phyloP scores from a whole-genome alignment of 1,140 invertebrate genomes.

The Triops longicaudatus region DNA sequence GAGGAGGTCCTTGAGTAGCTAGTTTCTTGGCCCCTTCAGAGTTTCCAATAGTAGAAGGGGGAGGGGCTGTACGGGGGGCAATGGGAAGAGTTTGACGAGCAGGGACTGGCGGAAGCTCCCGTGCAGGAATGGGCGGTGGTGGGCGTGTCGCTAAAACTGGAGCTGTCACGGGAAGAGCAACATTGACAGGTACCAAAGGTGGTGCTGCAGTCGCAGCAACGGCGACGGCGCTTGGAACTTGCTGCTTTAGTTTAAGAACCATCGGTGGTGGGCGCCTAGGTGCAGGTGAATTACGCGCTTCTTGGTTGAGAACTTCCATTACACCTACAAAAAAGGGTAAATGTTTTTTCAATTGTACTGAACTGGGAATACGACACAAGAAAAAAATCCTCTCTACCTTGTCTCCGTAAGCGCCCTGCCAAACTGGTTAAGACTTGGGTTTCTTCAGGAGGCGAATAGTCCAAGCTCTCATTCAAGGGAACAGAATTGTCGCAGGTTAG shows the following conservation, averaged over 20 bases:
- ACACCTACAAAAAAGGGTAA: slow-evolving; percentile 17
- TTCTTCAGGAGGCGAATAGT: slow-evolving; percentile 18
- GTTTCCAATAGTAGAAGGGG: background rate
- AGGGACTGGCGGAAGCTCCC: slow-evolving; percentile 43
- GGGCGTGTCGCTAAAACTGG: slow-evolving; percentile 32
- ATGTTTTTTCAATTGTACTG: slow-evolving; percentile 6
- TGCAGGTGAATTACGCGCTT: slow-evolving; percentile 17
- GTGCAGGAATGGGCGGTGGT: slow-evolving; percentile 31
- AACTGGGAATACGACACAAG: background rate
- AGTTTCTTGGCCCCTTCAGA: background rate
- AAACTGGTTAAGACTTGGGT: background rate
- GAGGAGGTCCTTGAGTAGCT: background rate
- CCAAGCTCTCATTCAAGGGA: background rate
- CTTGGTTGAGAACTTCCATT: slow-evolving; percentile 1
- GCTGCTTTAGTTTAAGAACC: slow-evolving; percentile 13
- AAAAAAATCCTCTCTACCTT: background rate
- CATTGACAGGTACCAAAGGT: slow-evolving; percentile 24
- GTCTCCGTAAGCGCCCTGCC: slow-evolving; percentile 17
- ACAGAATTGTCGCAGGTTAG: slow-evolving; percentile 18
- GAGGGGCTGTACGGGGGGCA: slow-evolving; percentile 46
- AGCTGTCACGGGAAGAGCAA: slow-evolving; percentile 29
- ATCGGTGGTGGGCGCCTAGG: slow-evolving; percentile 16
- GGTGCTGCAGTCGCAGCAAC: slow-evolving; percentile 31
- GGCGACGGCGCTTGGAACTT: slow-evolving; percentile 23
- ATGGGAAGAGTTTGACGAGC: slow-evolving; percentile 55